Base-by-base conservation (phyloP, 2,888 invertebrate species). In the Hydraecia micacea region DNA sequence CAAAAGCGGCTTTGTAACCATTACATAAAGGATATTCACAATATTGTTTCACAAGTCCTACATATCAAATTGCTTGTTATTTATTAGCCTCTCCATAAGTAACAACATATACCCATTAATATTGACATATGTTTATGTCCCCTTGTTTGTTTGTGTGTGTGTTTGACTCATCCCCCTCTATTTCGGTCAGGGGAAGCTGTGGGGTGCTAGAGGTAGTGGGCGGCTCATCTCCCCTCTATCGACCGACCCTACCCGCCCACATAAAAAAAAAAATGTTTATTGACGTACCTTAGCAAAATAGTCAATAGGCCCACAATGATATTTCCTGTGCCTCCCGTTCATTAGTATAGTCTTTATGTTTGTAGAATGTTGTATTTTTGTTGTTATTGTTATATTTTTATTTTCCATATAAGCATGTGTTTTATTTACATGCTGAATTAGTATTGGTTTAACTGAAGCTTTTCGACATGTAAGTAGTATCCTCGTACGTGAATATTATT, bases 121-220 rank as follows among this genome's bases (percentile, higher is more conserved):
- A 76, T 86, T 81, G 76, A 73, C 77, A 74, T 75, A 67, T 75
- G 78, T 80, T 79, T 80, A 79, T 80, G 68, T 80, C 42, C 81
- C 74, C 74, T 73, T 70, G 75, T 89, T 82, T 88, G 88, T 77
- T 86, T 87, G 81, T 84, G 86, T 86, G 92, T 91, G 89, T 92
- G 93, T 88, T 55, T 55, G 91, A 87, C 90, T 90, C 92, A 92
- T 90, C 93, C 94, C 93, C 94, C 91, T 89, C 86, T 92, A 93
- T 94, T 91, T 94, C 92, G 94, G 95, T 94, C 94, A 94, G 94
- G 92, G 93, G 95, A 94, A 91, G 93, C 92, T 93, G 94, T 90
- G 93, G 89, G 93, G 90, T 90, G 84, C 81, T 78, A 86, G 87
- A 84, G 88, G 86, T 66, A 83, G 87, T 86, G 93, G 94, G 94